Evolutionary conservation across 2,888 invertebrate genomes (phyloP).

Genomic region (Andrena minutula): DNA sequence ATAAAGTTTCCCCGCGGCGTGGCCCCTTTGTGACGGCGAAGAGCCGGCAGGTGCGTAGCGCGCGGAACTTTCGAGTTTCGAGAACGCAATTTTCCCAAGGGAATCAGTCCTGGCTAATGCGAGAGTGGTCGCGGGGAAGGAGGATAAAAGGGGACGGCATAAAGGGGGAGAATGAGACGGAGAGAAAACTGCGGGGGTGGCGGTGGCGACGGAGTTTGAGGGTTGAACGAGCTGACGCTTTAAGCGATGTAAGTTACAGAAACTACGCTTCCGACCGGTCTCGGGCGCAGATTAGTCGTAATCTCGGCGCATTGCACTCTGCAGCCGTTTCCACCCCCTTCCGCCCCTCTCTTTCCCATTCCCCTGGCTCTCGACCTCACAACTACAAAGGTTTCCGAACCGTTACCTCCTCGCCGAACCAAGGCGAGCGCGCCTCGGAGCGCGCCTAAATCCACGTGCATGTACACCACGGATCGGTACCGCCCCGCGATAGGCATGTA

Average conservation of each 20-base stretch:
- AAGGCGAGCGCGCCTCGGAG: slow-evolving; percentile 50
- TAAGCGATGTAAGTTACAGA: slow-evolving; percentile 76
- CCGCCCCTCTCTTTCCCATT: slow-evolving; percentile 14
- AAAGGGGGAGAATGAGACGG: slow-evolving; percentile 29
- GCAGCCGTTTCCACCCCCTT: slow-evolving; percentile 49
- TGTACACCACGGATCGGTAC: slow-evolving; percentile 28
- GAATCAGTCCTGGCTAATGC: slow-evolving; percentile 68
- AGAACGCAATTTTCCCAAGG: slow-evolving; percentile 66
- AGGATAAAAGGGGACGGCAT: slow-evolving; percentile 29
- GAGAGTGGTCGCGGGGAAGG: slow-evolving; percentile 38
- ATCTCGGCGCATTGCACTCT: slow-evolving; percentile 77
- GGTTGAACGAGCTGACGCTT: slow-evolving; percentile 72
- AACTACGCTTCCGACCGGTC: slow-evolving; percentile 73
- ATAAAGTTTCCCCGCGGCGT: slow-evolving; percentile 36
- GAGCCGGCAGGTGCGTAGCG: slow-evolving; percentile 36
- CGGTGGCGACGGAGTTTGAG: slow-evolving; percentile 68
- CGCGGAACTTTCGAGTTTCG: slow-evolving; percentile 61
- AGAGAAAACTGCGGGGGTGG: slow-evolving; percentile 43
- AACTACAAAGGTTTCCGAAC: slow-evolving; percentile 60
- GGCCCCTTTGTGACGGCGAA: neutral
- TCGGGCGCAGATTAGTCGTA: slow-evolving; percentile 77
- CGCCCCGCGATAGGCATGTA: slow-evolving; percentile 20
- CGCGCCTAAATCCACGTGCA: slow-evolving; percentile 51
- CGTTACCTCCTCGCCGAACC: slow-evolving; percentile 63
- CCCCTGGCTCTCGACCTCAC: slow-evolving; percentile 45